A percentile compares a stretch with the other conserved stretches of the same genome.
These are phyloP conservation scores for Crotalus helleri DNA, from an alignment of 2,113 vertebrate species.

Conservation along the genomic window DNA sequence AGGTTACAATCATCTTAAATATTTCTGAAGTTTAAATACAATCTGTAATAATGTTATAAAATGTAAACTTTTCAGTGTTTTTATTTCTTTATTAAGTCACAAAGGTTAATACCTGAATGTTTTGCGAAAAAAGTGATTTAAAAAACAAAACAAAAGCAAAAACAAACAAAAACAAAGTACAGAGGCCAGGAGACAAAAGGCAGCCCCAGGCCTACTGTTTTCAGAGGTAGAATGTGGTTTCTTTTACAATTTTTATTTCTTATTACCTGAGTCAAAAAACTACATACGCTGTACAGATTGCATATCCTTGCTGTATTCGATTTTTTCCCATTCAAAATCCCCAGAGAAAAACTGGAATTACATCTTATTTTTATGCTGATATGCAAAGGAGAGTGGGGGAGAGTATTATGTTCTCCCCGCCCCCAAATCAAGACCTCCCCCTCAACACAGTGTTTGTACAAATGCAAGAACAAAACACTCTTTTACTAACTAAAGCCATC, in stretches of 20 bases:
- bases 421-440: constrained; percentile 30
- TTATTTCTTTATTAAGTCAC: constrained; percentile 64
- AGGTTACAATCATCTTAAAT: constrained; percentile 81
- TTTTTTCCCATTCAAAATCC: constrained; percentile 44
- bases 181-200: constrained; percentile 25
- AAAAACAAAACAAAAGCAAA: background rate
- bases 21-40: constrained; percentile 84
- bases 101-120: constrained; percentile 74
- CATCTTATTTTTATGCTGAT: constrained; percentile 37
- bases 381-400: constrained; percentile 46
- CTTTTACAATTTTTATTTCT: constrained; percentile 37
- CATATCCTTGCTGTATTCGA: constrained; percentile 32
- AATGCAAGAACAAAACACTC: constrained; percentile 27
- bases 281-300: constrained; percentile 34
- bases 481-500: constrained; percentile 27
- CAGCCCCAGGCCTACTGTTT: constrained; percentile 33
- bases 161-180: constrained; percentile 33
- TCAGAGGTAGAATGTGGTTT: constrained; percentile 75
- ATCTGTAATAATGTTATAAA: constrained; percentile 83
- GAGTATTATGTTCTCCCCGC: constrained; percentile 31
- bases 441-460: constrained; percentile 55
- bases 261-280: constrained; percentile 72
- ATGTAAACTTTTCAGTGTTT: constrained; percentile 82
- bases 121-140: constrained; percentile 18
- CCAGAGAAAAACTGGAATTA: constrained; percentile 50